Evolutionary conservation across 2,888 invertebrate genomes (phyloP).

Genomic region (Brachypalpus laphriformis): DNA sequence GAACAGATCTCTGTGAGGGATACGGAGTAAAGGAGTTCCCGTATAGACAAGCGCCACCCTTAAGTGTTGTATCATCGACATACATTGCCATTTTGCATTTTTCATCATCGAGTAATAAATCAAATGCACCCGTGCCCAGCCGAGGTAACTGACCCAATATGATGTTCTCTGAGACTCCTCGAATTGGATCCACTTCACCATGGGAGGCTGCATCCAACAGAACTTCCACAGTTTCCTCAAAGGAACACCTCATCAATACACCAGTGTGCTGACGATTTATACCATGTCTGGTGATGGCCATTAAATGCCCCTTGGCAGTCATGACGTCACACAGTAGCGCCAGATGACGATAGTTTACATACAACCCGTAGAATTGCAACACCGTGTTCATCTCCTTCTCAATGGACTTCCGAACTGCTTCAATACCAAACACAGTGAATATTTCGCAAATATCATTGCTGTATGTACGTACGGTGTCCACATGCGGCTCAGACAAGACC

Average conservation of each 20-base stretch:
- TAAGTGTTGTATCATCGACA: conserved; percentile 88
- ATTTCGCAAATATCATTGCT: conserved; percentile 99
- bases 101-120: conserved; percentile 95
- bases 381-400: conserved; percentile 99
- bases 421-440: conserved; percentile 96
- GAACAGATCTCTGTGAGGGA: conserved; percentile 5
- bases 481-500: conserved; percentile 95
- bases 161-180: conserved; percentile 98
- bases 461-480: conserved; percentile 98
- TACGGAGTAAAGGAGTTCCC: conserved; percentile 59
- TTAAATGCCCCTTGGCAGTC: conserved; percentile 99
- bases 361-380: conserved; percentile 98
- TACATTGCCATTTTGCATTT: conserved; percentile 98
- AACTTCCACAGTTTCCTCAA: conserved; percentile 98
- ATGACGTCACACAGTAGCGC: conserved; percentile 98
- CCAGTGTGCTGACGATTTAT: conserved; percentile 98
- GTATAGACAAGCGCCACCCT: conserved; percentile 58
- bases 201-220: conserved; percentile 97
- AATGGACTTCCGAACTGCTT: conserved; percentile 98
- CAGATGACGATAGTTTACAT: conserved; percentile 98
- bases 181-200: conserved; percentile 96
- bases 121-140: conserved; percentile 97
- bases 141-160: conserved; percentile 97
- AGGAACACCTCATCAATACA: conserved; percentile 98
- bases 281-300: conserved; percentile 99